These are phyloP conservation scores for Ethmia dodecea DNA, from an alignment of 2,888 invertebrate genomes.

Conservation along the genomic window DNA sequence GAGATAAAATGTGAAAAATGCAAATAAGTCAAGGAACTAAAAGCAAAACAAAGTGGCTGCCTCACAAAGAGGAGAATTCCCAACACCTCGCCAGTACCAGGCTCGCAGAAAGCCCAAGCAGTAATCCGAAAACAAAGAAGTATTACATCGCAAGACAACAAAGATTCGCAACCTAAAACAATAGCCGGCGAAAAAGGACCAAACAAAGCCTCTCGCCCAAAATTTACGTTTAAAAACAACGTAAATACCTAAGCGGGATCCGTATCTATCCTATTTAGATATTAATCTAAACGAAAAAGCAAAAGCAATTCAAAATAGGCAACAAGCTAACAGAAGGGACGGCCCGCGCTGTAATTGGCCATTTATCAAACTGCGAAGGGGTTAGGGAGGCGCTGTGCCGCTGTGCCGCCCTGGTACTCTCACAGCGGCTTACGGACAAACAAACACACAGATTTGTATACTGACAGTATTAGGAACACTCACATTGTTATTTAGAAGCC, in stretches of 20 bases:
- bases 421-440: slow-evolving; percentile 24
- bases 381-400: slow-evolving; percentile 61
- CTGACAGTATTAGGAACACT: no score
- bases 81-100: no score
- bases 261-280: slow-evolving; percentile 78
- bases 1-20: no score
- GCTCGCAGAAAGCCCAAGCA: slow-evolving; percentile 12
- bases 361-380: slow-evolving; percentile 79
- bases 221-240: slow-evolving; percentile 78
- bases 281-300: slow-evolving; percentile 79
- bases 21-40: no score
- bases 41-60: no score
- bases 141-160: slow-evolving; percentile 34
- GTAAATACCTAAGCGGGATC: slow-evolving; percentile 74
- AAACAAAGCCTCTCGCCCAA: slow-evolving; percentile 50
- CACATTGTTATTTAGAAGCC: no score
- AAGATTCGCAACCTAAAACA: slow-evolving; percentile 57
- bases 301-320: slow-evolving; percentile 78
- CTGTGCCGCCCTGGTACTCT: slow-evolving; percentile 50
- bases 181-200: slow-evolving; percentile 50
- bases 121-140: slow-evolving; percentile 34
- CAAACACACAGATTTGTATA: slow-evolving; percentile 26
- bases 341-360: slow-evolving; percentile 75
- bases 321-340: slow-evolving; percentile 75
- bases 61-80: no score